Percentiles rank a stretch among this genome's conserved stretches.
These are phyloP conservation scores for Trichogramma evanescens DNA, from an alignment of 2,888 invertebrate genomes.

Conservation along the genomic window DNA sequence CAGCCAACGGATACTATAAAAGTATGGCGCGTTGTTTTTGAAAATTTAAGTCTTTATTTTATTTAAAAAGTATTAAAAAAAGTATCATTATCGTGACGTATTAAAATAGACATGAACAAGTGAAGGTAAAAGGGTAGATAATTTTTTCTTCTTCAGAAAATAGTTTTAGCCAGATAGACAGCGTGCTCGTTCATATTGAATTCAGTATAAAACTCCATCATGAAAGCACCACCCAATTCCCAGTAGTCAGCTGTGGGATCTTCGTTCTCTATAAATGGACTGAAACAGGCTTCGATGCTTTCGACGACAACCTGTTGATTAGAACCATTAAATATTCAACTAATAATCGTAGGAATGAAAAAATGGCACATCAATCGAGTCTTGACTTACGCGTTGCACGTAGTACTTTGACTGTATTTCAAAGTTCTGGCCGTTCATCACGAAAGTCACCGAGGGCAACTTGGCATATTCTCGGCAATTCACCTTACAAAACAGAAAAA, in stretches of 20 bases:
- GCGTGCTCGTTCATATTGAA: conserved; percentile 44
- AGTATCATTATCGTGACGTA: neutral
- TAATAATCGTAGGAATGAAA: neutral
- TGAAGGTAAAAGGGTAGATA: neutral
- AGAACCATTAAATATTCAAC: neutral
- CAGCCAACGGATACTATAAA: too few relatives aligned
- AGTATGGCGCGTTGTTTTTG: too few relatives aligned
- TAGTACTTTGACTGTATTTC: conserved; percentile 58
- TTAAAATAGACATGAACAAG: neutral
- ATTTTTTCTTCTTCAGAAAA: conserved; percentile 21
- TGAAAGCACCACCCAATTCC: conserved; percentile 50
- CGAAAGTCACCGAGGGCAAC: conserved; percentile 56
- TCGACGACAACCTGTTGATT: conserved; percentile 42
- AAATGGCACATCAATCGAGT: conserved; percentile 4
- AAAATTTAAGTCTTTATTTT: too few relatives aligned
- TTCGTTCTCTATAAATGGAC: conserved; percentile 42
- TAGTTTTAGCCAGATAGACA: conserved; percentile 46
- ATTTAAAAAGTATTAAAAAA: too few relatives aligned
- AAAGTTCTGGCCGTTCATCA: conserved; percentile 55
- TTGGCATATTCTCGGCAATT: conserved; percentile 55
- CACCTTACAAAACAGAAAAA: conserved; percentile 44
- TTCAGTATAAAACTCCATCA: conserved; percentile 49
- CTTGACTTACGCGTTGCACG: conserved; percentile 46
- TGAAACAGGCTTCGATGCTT: conserved; percentile 45
- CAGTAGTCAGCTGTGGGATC: conserved; percentile 32